Base-by-base conservation (phyloP, 2,113 vertebrate species). In the Delphinapterus leucas region DNA sequence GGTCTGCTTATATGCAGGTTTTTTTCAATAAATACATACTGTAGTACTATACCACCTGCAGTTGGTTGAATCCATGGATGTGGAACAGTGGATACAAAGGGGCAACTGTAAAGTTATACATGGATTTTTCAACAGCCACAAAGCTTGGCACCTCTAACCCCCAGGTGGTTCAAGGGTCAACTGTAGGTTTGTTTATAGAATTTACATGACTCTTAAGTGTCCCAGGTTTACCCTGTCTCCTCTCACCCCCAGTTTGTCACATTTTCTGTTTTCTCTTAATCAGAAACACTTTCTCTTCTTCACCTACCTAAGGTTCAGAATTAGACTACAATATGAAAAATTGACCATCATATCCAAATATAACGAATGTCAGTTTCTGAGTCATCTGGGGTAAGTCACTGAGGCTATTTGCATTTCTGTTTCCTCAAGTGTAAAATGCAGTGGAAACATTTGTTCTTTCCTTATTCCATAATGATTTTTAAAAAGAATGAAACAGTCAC, bases 341-440 rank as follows among this genome's bases (percentile, higher is more conserved):
- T 44, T 65, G 79, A 49, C 6, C 15, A 88, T 79, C 81, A 12
- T 47, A 81, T 63, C 38, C 23, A 82, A 82, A 87, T 87, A 58
- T 31, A 25, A 53, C 55, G 31, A n/a, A 77, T 55, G 17, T 76
- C 47, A 31, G 67, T 89, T 94, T 96, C n/a, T 81, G 33, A 96
- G 49, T 93, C 55, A 85, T 53, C 60, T 82, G 23, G 13, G 2
- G 3, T 77, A 60, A 92, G 28, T 97, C 65, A 76, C 77, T 92
- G 68, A 89, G 31, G 9, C 14, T 67, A 20, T 74, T 65, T 89
- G 6, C 3, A 1, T 81, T 84, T 90, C 47, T 96, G 36, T 86
- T 92, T 93, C 44, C 33, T 92, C 21, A 77, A 91, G 49, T 70
- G 17, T 71, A 82, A 88, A 88, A 28, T 81, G 31, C n/a, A 96